These are phyloP conservation scores for Mythimna impura DNA, from an alignment of 2,888 invertebrate genomes.

Conservation along the genomic window DNA sequence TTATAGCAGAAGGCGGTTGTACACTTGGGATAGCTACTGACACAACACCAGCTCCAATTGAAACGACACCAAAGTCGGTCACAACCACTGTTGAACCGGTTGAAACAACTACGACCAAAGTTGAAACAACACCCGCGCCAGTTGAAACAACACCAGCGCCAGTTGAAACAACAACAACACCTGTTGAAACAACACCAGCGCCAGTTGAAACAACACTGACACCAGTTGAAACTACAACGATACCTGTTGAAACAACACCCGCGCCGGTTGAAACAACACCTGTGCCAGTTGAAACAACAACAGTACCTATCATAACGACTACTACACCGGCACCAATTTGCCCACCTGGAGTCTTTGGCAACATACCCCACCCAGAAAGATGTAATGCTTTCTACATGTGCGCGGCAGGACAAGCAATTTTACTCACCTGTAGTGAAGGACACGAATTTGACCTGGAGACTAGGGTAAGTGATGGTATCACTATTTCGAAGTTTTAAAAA, in stretches of 20 bases:
- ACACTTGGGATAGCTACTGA: constrained; percentile 10
- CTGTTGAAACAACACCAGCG: constrained; percentile 5
- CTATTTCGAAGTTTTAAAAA: background rate
- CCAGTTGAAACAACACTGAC: background rate
- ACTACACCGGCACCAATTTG: constrained; percentile 48
- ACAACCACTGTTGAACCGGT: background rate
- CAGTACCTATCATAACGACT: background rate
- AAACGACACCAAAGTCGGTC: background rate
- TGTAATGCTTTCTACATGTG: constrained; percentile 71
- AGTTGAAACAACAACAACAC: background rate
- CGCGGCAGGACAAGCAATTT: constrained; percentile 57
- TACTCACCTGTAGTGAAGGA: constrained; percentile 63
- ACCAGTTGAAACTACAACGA: background rate
- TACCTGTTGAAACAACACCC: no score
- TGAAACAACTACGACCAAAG: background rate
- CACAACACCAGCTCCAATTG: background rate
- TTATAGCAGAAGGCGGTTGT: constrained; percentile 24
- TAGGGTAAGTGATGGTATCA: constrained; percentile 2
- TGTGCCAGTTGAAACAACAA: background rate
- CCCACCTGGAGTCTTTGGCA: constrained; percentile 63
- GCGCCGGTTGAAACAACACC: background rate
- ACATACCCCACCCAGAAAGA: constrained; percentile 64
- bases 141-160: background rate
- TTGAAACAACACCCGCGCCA: background rate
- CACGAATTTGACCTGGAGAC: constrained; percentile 64